Conservation (phyloP, 1,140 invertebrate species). For the Camponotus vicinus region DNA sequence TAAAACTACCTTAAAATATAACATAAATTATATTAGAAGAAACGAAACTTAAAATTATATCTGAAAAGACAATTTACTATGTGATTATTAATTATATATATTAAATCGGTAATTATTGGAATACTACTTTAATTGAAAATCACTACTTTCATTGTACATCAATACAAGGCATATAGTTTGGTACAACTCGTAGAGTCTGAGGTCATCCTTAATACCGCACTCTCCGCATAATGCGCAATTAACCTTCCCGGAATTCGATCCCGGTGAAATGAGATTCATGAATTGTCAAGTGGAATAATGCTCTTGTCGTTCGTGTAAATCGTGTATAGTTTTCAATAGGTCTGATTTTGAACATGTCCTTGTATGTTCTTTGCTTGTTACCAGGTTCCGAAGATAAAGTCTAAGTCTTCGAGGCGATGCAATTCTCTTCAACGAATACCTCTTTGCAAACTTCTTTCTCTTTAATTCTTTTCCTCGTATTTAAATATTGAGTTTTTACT, state of each 20-base stretch:
- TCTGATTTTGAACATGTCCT: neutral
- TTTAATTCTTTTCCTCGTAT: neutral
- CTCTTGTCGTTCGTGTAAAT: neutral
- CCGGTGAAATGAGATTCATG: conserved; percentile 13
- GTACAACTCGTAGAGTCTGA: conserved; percentile 5
- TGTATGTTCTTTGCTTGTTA: neutral
- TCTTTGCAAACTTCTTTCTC: neutral
- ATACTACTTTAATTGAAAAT: conserved; percentile 9
- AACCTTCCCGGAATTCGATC: conserved; percentile 40
- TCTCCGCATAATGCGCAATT: conserved; percentile 27
- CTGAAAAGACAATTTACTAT: neutral
- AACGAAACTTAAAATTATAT: neutral
- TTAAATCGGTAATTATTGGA: neutral
- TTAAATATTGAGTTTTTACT: neutral
- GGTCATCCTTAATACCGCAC: conserved; percentile 40
- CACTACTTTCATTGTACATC: neutral
- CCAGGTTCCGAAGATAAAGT: neutral
- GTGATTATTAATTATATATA: neutral
- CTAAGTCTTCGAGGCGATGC: neutral
- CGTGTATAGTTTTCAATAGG: neutral
- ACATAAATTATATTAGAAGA: neutral
- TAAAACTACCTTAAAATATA: neutral
- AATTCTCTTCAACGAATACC: neutral
- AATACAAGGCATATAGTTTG: conserved; percentile 29
- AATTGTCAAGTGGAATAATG: conserved; percentile 12